Conservation (phyloP, 2,888 invertebrate species). For the Volucella bombylans region DNA sequence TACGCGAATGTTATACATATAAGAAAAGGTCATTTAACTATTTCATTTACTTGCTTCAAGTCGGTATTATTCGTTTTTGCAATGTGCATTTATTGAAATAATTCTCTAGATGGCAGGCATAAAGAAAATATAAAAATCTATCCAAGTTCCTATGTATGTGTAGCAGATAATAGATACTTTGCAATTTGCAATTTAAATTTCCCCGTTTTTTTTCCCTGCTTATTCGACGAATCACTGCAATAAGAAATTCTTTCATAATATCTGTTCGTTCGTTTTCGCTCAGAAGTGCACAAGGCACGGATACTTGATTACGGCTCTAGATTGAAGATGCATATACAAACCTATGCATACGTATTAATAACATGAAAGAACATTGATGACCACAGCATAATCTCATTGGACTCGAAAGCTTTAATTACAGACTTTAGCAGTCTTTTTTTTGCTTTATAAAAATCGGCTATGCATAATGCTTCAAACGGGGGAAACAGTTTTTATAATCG, state of each 20-base stretch:
- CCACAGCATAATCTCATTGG: conserved; percentile 23
- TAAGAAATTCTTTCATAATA: conserved; percentile 38
- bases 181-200: conserved; percentile 48
- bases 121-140: not conserved
- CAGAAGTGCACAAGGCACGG: not conserved
- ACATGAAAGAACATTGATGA: not conserved
- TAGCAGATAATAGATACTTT: conserved; percentile 3
- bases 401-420: conserved; percentile 52
- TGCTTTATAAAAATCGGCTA: conserved; percentile 34
- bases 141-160: too few relatives aligned
- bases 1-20: too few relatives aligned
- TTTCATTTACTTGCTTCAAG: too few relatives aligned
- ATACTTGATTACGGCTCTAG: not conserved
- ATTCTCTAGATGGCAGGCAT: not conserved
- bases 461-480: conserved; percentile 17
- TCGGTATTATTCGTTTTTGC: too few relatives aligned
- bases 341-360: conserved; percentile 28
- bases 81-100: not conserved
- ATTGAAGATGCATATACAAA: not conserved
- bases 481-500: conserved; percentile 38
- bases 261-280: not conserved
- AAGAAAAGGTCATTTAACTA: too few relatives aligned
- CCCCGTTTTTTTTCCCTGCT: conserved; percentile 22
- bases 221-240: conserved; percentile 21
- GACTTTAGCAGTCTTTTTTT: conserved; percentile 2